phyloP scores from a whole-genome alignment of 2,113 vertebrate genomes.

The Mormyrus lacerda region DNA sequence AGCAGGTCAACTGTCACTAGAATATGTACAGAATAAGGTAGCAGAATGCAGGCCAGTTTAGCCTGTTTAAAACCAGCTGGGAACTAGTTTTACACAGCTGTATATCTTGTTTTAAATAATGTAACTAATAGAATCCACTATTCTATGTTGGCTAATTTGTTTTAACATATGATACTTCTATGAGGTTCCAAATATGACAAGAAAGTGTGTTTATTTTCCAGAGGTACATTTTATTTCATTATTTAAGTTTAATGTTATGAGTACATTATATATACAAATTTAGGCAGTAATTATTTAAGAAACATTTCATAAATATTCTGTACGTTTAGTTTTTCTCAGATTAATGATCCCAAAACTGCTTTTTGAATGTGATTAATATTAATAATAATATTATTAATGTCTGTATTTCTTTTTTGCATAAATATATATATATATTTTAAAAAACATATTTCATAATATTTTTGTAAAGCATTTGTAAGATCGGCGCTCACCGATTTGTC shows the following conservation, averaged over 20 bases:
- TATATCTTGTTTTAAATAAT: background rate
- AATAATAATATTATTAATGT: too few species aligned
- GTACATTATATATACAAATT: background rate
- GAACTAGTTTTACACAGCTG: background rate
- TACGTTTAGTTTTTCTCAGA: background rate
- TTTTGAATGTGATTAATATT: background rate
- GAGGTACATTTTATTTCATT: background rate
- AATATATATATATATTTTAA: too few species aligned
- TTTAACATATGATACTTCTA: background rate
- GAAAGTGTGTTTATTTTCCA: background rate
- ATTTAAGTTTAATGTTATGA: background rate
- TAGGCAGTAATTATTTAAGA: background rate
- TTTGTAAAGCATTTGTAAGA: background rate
- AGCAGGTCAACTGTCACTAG: background rate
- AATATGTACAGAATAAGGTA: background rate
- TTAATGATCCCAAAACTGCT: background rate
- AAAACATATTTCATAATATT: background rate
- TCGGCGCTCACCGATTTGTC: constrained; percentile 80
- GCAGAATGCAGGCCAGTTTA: background rate
- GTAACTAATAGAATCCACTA: background rate
- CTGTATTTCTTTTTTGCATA: background rate
- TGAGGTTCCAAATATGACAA: background rate
- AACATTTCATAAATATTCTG: background rate
- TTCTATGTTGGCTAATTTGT: background rate
- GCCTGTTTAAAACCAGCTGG: background rate